Conservation (phyloP, 2,888 invertebrate genomes). For the Drosophila suboccidentalis region DNA sequence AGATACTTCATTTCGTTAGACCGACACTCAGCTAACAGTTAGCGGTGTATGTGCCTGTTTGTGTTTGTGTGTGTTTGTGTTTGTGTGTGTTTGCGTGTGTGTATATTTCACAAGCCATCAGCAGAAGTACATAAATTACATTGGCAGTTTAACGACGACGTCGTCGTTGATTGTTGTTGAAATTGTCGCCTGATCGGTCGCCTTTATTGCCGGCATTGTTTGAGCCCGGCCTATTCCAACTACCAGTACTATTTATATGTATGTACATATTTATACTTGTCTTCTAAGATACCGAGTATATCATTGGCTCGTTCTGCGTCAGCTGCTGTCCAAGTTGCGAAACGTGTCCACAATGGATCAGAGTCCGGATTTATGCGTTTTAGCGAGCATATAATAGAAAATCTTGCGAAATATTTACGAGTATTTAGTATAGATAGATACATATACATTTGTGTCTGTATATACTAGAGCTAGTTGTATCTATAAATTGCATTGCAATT, state of each 20-base stretch:
- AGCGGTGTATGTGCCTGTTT: neutral
- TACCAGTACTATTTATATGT: slow-evolving; percentile 1
- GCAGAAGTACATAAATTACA: slow-evolving; percentile 75
- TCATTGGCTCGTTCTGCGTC: slow-evolving; percentile 41
- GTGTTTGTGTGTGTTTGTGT: slow-evolving; percentile 7
- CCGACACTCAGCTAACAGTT: slow-evolving; percentile 44
- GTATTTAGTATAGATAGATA: neutral
- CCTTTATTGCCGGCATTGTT: slow-evolving; percentile 56
- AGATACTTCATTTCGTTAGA: slow-evolving; percentile 47
- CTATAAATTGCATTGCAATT: slow-evolving; percentile 45
- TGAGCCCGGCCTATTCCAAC: slow-evolving; percentile 45
- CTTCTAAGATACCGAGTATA: slow-evolving; percentile 16
- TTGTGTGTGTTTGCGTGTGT: slow-evolving; percentile 17
- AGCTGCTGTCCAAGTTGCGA: slow-evolving; percentile 34
- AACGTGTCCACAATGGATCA: slow-evolving; percentile 40
- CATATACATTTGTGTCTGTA: slow-evolving; percentile 2
- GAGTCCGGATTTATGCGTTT: slow-evolving; percentile 51
- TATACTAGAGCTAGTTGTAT: neutral
- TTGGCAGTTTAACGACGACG: slow-evolving; percentile 68
- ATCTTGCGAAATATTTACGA: slow-evolving; percentile 47
- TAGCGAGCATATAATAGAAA: slow-evolving; percentile 43
- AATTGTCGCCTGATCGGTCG: slow-evolving; percentile 44
- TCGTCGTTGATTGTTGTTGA: slow-evolving; percentile 23
- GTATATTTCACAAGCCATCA: slow-evolving; percentile 59
- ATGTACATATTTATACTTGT: slow-evolving; percentile 4